phyloP scores from a whole-genome alignment of 2,797 vertebrate genomes.

The Odontamblyopus rebecca region DNA sequence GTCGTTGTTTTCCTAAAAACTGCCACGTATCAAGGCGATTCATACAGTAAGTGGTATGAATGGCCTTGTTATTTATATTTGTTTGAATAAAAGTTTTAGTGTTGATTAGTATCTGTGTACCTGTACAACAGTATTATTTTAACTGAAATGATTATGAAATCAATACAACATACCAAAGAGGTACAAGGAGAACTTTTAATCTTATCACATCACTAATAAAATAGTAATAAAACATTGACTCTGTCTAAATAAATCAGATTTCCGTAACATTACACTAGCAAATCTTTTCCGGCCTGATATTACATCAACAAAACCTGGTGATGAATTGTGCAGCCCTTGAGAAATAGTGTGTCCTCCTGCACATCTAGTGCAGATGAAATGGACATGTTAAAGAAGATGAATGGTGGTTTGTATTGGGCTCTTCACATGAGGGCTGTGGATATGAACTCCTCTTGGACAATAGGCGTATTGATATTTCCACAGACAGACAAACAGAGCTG shows the following conservation, averaged over 20 bases:
- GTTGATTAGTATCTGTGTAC: too few species aligned
- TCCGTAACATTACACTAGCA: background rate
- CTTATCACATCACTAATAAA: too few species aligned
- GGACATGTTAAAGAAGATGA: constrained; percentile 22
- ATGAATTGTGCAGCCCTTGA: background rate
- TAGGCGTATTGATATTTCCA: constrained; percentile 59
- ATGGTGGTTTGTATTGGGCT: constrained; percentile 19
- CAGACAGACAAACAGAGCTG: constrained; percentile 37
- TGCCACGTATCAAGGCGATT: too few species aligned
- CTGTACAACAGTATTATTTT: too few species aligned
- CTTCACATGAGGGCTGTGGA: constrained; percentile 39
- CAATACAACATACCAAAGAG: too few species aligned
- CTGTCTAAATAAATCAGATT: background rate
- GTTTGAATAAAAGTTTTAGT: too few species aligned
- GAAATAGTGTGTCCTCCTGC: constrained; percentile 25
- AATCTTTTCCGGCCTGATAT: background rate
- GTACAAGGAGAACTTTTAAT: too few species aligned
- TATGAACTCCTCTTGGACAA: constrained; percentile 44
- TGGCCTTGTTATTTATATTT: too few species aligned
- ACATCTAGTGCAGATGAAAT: constrained; percentile 25
- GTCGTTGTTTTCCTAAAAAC: too few species aligned
- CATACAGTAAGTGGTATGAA: too few species aligned
- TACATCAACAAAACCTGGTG: background rate
- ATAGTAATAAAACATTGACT: too few species aligned
- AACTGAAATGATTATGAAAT: too few species aligned